Evolutionary conservation across 30 jellyfish, hydroid and myxozoan species (phyloP), one percentile per base, ranked within the genome.

Genomic region (Turritopsis rubra): DNA sequence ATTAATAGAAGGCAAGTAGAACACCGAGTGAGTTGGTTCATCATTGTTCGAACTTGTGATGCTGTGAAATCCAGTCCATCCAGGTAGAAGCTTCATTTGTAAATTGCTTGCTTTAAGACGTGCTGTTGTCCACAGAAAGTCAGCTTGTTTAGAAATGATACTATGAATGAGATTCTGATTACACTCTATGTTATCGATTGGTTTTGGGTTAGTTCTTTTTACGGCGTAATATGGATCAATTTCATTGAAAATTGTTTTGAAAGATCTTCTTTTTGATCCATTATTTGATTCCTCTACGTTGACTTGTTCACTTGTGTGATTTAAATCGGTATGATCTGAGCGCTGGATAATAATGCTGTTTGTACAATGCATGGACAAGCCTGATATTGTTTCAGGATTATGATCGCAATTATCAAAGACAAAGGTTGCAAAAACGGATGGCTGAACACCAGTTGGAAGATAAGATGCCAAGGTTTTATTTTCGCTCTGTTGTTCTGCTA

Each of bases 341-440:
- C 28, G 16, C 60, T 80, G 87, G 66, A 80, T 68, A 65, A 80
- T 54, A 16, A 80, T 80, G 65, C 83, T 66, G 28, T 80, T 80
- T 9, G 87, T 80, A 28, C 87, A 80, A 80, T 80, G 87, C 83
- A 80, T 80, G 21, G 80, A 25, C 70, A 52, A 28, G 23, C 87
- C 87, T 52, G 80, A 21, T 16, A 83, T 22, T 23, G 90, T 73
- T 52, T 83, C 90, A 25, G 90, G 88, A n/a, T n/a, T n/a, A n/a
- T n/a, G n/a, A n/a, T n/a, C n/a, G n/a, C n/a, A n/a, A n/a, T n/a
- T n/a, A n/a, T 83, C 90, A 72, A 72, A 83, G 28, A 83, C 88
- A 73, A 72, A 83, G 1, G 90, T 83, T 24, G 52, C 82, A 60
- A 83, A 83, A 29, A 52, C 23, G 26, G 84, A 41, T 8, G 86